phyloP scores from a whole-genome alignment of 2,113 vertebrate species.

The Nanorana parkeri region DNA sequence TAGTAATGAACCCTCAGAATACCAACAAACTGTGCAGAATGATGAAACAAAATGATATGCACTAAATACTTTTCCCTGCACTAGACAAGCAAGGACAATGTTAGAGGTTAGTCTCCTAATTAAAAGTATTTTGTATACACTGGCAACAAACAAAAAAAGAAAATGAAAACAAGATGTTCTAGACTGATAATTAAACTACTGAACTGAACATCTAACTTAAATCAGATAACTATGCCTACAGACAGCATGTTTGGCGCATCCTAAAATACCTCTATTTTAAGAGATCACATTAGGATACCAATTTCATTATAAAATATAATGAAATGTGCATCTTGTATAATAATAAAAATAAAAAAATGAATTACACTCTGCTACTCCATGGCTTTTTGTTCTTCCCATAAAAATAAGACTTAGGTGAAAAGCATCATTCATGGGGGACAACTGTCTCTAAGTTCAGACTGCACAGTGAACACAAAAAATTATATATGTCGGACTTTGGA shows the following conservation, averaged over 20 bases:
- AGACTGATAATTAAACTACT: not conserved
- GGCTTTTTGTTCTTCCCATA: not conserved
- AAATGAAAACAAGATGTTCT: conserved; percentile 8
- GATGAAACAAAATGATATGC: too few species aligned
- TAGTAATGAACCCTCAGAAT: too few species aligned
- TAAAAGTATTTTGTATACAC: too few species aligned
- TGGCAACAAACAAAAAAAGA: not conserved
- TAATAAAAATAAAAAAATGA: too few species aligned
- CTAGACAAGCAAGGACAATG: too few species aligned
- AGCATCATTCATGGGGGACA: not conserved
- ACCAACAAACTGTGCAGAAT: too few species aligned
- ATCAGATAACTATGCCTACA: not conserved
- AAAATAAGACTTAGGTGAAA: not conserved
- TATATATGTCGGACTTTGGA: not conserved
- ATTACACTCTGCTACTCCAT: not conserved
- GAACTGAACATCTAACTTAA: not conserved
- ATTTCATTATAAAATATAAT: not conserved
- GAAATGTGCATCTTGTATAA: too few species aligned
- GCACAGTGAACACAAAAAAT: conserved; percentile 9
- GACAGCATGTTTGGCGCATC: not conserved
- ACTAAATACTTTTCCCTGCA: too few species aligned
- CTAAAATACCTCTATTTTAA: not conserved
- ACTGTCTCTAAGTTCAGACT: not conserved
- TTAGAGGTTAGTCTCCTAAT: too few species aligned
- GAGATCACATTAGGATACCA: not conserved